Percentiles rank a stretch among this genome's conserved stretches.
Evolutionary conservation across 2,888 invertebrate species (phyloP).

Genomic region (Stegophylla sp.): DNA sequence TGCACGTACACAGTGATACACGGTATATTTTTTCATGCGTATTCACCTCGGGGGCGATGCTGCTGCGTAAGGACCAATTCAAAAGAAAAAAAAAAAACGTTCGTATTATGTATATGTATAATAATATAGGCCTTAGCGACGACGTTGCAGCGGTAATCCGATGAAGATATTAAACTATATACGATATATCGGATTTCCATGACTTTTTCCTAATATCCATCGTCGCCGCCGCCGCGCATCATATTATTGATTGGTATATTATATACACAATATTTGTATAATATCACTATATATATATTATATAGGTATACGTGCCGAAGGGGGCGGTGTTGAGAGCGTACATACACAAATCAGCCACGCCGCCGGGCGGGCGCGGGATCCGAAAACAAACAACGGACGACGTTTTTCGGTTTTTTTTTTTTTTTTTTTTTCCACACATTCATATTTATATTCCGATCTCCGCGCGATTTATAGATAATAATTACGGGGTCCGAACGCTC

Average conservation of each 20-base stretch:
- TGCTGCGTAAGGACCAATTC: conserved; percentile 15
- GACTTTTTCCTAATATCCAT: conserved; percentile 19
- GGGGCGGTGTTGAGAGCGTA: conserved; percentile 25
- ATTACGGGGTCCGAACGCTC: conserved; percentile 54
- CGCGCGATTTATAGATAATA: conserved; percentile 59
- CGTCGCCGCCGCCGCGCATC: background rate
- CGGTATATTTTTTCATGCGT: no score
- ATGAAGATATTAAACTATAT: conserved; percentile 50
- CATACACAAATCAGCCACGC: conserved; percentile 39
- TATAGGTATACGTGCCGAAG: conserved; percentile 17
- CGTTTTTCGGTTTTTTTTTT: conserved; percentile 51
- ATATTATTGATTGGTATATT: no score
- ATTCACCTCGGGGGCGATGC: background rate
- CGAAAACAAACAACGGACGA: conserved; percentile 50
- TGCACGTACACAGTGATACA: conserved; percentile 37
- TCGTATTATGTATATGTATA: no score
- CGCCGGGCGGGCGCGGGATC: conserved; percentile 49
- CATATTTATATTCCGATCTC: no score
- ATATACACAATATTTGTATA: background rate
- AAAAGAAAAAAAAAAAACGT: no score
- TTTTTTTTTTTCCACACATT: conserved; percentile 54
- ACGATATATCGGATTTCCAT: conserved; percentile 50
- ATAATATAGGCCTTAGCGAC: no score
- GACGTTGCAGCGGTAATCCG: conserved; percentile 25
- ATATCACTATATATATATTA: background rate